Conservation (phyloP, 2,113 vertebrate species). For the Gopherus flavomarginatus region DNA sequence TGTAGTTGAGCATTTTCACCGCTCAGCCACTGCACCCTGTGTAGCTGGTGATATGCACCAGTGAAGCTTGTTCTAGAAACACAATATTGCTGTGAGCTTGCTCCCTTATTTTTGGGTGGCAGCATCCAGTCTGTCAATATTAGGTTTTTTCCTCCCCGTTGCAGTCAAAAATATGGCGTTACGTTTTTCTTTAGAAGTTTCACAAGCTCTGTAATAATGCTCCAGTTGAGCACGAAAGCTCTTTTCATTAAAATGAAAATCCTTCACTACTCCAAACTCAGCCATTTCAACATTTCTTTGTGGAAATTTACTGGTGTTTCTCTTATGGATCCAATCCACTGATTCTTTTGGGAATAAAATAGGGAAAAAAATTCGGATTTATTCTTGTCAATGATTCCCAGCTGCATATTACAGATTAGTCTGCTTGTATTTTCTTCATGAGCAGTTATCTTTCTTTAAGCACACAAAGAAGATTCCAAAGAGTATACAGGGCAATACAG, state of each 20-base stretch:
- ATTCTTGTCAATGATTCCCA: neutral
- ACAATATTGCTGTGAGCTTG: conserved; percentile 33
- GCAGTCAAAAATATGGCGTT: neutral
- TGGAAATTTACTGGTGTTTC: conserved; percentile 12
- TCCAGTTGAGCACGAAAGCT: conserved; percentile 30
- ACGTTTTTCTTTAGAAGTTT: conserved; percentile 7
- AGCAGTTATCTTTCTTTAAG: conserved; percentile 32
- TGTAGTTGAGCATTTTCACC: no score
- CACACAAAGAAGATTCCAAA: neutral
- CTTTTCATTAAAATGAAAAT: conserved; percentile 19
- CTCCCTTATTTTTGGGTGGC: conserved; percentile 16
- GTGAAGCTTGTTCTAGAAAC: conserved; percentile 34
- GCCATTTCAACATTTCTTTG: neutral
- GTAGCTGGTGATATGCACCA: neutral
- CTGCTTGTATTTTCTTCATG: conserved; percentile 28
- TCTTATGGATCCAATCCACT: neutral
- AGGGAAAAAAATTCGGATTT: neutral
- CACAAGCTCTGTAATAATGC: conserved; percentile 14
- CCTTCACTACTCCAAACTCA: conserved; percentile 6
- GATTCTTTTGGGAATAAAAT: conserved; percentile 1
- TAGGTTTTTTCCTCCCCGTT: conserved; percentile 28
- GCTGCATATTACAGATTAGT: conserved; percentile 1
- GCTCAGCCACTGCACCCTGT: no score
- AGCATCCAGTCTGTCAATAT: conserved; percentile 33
- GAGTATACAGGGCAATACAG: fast-evolving